Base-by-base conservation (phyloP, 2,113 vertebrate genomes). In the Hyla sarda region DNA sequence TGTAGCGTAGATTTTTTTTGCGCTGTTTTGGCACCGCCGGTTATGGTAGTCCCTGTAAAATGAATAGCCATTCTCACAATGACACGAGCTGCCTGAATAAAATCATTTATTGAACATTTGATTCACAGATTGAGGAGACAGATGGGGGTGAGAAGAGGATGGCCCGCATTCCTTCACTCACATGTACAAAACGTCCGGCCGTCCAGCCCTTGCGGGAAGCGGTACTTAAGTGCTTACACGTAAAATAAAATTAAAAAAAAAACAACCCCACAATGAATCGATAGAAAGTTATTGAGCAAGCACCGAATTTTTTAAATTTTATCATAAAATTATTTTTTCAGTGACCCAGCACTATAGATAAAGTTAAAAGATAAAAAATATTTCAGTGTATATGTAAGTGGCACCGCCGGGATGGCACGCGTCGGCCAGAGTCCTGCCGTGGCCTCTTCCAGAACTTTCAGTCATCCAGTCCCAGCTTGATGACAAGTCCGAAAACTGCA, bases 261-360 rank as follows among this genome's bases (percentile, higher is more conserved):
- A n/a, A n/a, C n/a, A n/a, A n/a, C n/a, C 52, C 74, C 82, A 87
- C 62, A 87, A 85, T 84, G 87, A 80, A 90, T 90, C 62, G 86
- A 74, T 88, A 32, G 91, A 90, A 88, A 92, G 91, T 92, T 88
- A 90, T 58, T 91, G 91, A 93, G 92, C 90, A 92, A 93, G 90
- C 91, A 92, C 89, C 82, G 60, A 74, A 56, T 90, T 85, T 90
- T 90, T 58, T 89, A 85, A 92, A 58, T 14, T 89, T 14, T 89
- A 85, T 41, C 88, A 88, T 52, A 88, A 83, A 88, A 91, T n/a
- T n/a, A 88, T 19, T 34, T 67, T 90, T 0, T 90, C 88, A 91
- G 92, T 93, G 93, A 91, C 90, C 93, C 93, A 91, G 93, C 93
- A 93, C 92, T 92, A 90, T 88, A 91, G 87, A 90, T 91, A 28